Conservation (phyloP, 2,113 vertebrate species). For the Sarotherodon lohbergeri region DNA sequence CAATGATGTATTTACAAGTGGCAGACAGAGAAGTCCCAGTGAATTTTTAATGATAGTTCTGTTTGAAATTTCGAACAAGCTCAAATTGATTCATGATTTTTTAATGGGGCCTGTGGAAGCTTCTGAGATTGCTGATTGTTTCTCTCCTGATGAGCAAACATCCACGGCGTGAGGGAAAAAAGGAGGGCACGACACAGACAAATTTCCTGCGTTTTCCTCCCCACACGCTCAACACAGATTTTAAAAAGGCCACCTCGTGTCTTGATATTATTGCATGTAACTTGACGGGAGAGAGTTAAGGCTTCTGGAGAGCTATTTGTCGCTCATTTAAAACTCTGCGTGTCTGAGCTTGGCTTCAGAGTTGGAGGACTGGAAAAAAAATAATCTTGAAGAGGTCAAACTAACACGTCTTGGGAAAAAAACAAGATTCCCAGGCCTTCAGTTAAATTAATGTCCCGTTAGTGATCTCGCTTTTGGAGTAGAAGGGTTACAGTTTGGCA, state of each 20-base stretch:
- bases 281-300: neutral
- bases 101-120: slow-evolving; percentile 57
- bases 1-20: slow-evolving; percentile 60
- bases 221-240: neutral
- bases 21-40: slow-evolving; percentile 54
- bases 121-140: slow-evolving; percentile 58
- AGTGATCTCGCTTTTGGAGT: neutral
- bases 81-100: slow-evolving; percentile 71
- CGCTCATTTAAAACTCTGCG: neutral
- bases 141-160: slow-evolving; percentile 37
- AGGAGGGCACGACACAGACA: neutral
- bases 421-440: neutral
- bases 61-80: slow-evolving; percentile 67
- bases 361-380: neutral
- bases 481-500: neutral
- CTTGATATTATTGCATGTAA: neutral
- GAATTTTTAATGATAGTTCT: slow-evolving; percentile 64
- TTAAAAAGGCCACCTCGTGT: neutral
- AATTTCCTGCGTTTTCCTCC: neutral
- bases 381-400: neutral
- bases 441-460: neutral
- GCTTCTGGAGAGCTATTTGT: neutral
- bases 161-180: neutral
- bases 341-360: neutral
- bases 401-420: neutral